A percentile compares a stretch with the other conserved stretches of the same genome.
Evolutionary conservation across 2,888 invertebrate species (phyloP).

Genomic region (Limnephilus rhombicus): DNA sequence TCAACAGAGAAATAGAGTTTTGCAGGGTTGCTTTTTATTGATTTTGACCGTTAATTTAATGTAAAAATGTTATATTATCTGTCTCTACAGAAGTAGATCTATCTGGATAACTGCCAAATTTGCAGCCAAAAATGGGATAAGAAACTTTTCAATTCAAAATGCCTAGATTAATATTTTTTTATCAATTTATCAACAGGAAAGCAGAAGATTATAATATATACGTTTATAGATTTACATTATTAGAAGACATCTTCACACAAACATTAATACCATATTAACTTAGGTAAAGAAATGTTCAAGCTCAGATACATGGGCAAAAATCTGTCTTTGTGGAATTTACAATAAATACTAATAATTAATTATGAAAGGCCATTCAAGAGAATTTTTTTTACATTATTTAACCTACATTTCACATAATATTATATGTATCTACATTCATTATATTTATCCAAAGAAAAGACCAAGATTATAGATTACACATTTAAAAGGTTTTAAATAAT

Average conservation of each 20-base stretch:
- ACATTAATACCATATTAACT: constrained; percentile 3
- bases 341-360: neutral
- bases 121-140: neutral
- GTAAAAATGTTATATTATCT: neutral
- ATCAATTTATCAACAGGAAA: neutral
- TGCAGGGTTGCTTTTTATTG: neutral
- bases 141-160: neutral
- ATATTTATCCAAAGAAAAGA: neutral
- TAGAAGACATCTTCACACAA: constrained; percentile 3
- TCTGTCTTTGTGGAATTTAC: constrained; percentile 4
- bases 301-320: constrained; percentile 18
- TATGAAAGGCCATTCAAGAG: constrained; percentile 44
- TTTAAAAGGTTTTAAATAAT: neutral
- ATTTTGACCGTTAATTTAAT: neutral
- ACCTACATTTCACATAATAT: neutral
- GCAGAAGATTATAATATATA: neutral
- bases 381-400: neutral
- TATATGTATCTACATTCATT: neutral
- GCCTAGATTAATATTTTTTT: neutral
- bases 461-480: neutral
- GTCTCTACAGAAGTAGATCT: no score
- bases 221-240: neutral
- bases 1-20: neutral
- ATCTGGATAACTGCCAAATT: neutral
- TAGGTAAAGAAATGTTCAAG: neutral